These are phyloP conservation scores for Bombus confusus DNA, from an alignment of 1,140 invertebrate genomes.

Conservation along the genomic window DNA sequence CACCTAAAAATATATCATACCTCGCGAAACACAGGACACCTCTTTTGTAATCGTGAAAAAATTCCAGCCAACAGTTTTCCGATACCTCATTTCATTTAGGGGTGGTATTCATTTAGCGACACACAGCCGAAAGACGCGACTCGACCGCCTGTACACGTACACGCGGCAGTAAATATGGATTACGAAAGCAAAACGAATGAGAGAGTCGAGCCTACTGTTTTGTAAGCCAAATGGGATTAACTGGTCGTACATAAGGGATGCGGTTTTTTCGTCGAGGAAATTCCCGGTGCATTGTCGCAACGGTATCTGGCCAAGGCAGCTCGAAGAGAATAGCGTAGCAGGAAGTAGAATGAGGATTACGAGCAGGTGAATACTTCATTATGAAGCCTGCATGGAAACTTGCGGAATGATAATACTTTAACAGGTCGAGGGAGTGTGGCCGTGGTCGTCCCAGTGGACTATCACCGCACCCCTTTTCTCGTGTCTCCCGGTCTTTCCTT, in stretches of 20 bases:
- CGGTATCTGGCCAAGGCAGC: constrained; percentile 47
- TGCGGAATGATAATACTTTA: constrained; percentile 69
- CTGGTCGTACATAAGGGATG: constrained; percentile 8
- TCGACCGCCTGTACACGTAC: background rate
- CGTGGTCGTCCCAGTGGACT: constrained; percentile 40
- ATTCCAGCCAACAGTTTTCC: background rate
- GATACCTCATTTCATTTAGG: background rate
- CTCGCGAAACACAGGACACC: background rate
- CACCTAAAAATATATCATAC: constrained; percentile 1
- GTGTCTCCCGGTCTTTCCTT: background rate
- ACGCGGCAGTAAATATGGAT: background rate
- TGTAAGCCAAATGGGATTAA: constrained; percentile 18
- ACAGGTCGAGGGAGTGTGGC: constrained; percentile 46
- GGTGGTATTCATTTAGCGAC: background rate
- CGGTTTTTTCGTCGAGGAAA: constrained; percentile 25
- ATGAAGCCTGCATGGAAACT: constrained; percentile 59
- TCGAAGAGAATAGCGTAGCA: constrained; percentile 55
- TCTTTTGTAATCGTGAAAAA: background rate
- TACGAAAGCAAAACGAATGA: background rate
- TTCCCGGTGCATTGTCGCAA: constrained; percentile 32
- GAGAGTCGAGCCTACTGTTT: background rate
- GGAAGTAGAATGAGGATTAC: constrained; percentile 65
- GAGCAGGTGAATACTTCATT: constrained; percentile 70
- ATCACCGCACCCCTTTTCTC: background rate
- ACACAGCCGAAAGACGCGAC: background rate